Evolutionary conservation across 2,888 invertebrate genomes (phyloP).

Genomic region (Argyresthia albistria): DNA sequence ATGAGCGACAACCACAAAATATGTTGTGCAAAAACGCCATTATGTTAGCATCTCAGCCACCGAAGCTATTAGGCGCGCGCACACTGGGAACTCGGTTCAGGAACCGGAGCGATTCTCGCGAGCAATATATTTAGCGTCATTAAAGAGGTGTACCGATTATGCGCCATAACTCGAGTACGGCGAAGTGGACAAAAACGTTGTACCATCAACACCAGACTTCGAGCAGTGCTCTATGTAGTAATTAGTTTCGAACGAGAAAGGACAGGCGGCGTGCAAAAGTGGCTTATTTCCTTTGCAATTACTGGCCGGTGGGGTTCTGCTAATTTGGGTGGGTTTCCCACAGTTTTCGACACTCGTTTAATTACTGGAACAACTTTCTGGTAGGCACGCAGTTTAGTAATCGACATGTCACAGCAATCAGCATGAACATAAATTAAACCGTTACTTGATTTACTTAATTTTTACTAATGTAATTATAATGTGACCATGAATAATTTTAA

Average conservation of each 20-base stretch:
- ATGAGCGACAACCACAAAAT: too few relatives aligned
- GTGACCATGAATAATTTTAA: too few relatives aligned
- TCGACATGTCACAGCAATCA: too few relatives aligned
- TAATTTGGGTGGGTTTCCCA: too few relatives aligned
- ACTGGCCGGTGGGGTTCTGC: too few relatives aligned
- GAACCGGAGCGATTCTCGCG: conserved; percentile 18
- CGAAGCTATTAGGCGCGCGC: not conserved
- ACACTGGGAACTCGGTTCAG: not conserved
- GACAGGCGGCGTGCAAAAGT: conserved; percentile 25
- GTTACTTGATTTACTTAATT: too few relatives aligned
- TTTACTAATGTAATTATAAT: too few relatives aligned
- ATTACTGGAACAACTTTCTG: too few relatives aligned
- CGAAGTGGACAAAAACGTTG: conserved; percentile 45
- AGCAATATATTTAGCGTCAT: conserved; percentile 45
- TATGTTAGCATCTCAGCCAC: not conserved
- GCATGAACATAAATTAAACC: too few relatives aligned
- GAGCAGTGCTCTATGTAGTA: conserved; percentile 24
- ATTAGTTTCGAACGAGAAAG: conserved; percentile 42
- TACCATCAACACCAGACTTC: conserved; percentile 50
- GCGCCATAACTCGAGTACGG: conserved; percentile 40
- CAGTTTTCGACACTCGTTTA: too few relatives aligned
- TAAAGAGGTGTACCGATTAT: conserved; percentile 39
- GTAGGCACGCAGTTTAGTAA: too few relatives aligned
- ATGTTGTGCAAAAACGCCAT: not conserved
- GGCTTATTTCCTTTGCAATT: too few relatives aligned